phyloP scores from a whole-genome alignment of 2,888 invertebrate genomes.

The Troides oblongomaculatus region DNA sequence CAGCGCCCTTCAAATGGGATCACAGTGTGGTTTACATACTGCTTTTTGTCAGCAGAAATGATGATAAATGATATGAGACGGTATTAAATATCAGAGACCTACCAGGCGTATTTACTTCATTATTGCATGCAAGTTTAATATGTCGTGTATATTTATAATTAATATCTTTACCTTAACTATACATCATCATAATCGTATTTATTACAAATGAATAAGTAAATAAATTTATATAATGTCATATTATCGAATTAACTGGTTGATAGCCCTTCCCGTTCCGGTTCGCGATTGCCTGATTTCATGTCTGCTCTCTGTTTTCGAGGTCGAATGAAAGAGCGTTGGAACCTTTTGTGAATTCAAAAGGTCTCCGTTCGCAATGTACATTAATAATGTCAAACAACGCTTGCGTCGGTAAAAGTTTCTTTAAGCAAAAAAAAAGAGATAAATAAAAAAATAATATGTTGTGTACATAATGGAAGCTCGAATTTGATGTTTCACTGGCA shows the following conservation, averaged over 20 bases:
- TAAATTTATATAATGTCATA: neutral
- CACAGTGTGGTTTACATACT: no score
- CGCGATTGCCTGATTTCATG: neutral
- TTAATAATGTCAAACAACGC: neutral
- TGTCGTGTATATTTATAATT: no score
- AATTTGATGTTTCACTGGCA: no score
- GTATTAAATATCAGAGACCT: no score
- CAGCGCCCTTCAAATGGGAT: no score
- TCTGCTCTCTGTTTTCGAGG: slow-evolving; percentile 1
- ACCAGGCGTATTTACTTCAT: no score
- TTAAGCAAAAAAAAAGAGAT: neutral
- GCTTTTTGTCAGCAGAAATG: no score
- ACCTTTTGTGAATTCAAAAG: neutral
- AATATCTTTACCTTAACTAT: no score
- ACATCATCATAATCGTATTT: no score
- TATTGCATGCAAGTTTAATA: no score
- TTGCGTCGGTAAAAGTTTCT: neutral
- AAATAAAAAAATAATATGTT: neutral
- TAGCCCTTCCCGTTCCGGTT: slow-evolving; percentile 15
- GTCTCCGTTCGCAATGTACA: slow-evolving; percentile 1
- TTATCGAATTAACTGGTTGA: neutral
- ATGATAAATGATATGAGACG: no score
- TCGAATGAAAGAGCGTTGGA: neutral
- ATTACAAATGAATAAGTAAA: neutral
- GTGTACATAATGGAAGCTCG: neutral